These are phyloP conservation scores for Lycaon pictus DNA, from an alignment of 2,113 vertebrate species.

Conservation along the genomic window DNA sequence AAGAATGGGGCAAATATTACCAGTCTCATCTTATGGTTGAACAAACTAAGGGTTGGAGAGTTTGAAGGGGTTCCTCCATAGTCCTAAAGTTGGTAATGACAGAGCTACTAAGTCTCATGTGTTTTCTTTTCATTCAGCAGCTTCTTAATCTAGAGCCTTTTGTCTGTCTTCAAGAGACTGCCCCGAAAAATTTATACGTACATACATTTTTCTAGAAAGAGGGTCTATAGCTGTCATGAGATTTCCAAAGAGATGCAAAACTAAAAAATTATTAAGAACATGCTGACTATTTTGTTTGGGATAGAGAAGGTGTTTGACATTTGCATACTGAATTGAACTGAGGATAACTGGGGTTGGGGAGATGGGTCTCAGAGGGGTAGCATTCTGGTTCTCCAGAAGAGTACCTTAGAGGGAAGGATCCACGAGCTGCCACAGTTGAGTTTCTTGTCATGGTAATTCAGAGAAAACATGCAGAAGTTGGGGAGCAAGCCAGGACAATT, in stretches of 20 bases:
- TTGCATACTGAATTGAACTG: not conserved
- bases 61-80: fast-evolving
- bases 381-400: not conserved
- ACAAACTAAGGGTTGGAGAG: not conserved
- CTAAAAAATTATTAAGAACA: not conserved
- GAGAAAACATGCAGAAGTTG: not conserved
- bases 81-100: not conserved
- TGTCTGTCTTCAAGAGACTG: not conserved
- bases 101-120: not conserved
- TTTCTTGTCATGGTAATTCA: not conserved
- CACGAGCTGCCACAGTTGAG: not conserved
- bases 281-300: not conserved
- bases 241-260: slow-evolving; percentile 3
- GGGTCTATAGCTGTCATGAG: not conserved
- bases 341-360: not conserved
- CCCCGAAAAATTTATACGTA: not conserved
- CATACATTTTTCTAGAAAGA: not conserved
- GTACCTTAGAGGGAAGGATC: not conserved
- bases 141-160: not conserved
- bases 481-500: not conserved
- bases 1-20: not conserved
- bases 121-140: not conserved
- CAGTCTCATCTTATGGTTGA: not conserved
- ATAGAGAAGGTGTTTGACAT: not conserved
- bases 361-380: not conserved